These are phyloP conservation scores for Mimumesa dahlbomi DNA, from an alignment of 2,888 invertebrate genomes.

Conservation along the genomic window DNA sequence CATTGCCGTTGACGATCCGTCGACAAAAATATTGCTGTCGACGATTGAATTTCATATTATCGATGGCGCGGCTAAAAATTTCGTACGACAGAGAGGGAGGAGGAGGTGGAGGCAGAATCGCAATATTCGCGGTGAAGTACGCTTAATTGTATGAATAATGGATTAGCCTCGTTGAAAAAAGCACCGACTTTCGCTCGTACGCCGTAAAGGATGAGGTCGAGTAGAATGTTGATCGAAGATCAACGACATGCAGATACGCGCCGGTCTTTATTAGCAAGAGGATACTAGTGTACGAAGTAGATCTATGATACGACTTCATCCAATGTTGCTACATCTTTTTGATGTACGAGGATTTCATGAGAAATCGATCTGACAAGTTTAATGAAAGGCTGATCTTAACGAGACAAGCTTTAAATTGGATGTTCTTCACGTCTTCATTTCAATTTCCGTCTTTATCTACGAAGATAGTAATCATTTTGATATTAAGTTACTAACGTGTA, in stretches of 20 bases:
- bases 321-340: conserved; percentile 21
- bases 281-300: conserved; percentile 3
- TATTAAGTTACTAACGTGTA: too few relatives aligned
- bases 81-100: background rate
- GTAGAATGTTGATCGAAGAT: conserved; percentile 3
- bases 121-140: conserved; percentile 5
- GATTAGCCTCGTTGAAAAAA: conserved; percentile 1
- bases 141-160: conserved; percentile 30
- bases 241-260: conserved; percentile 26
- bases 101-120: conserved; percentile 4
- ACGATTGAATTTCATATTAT: background rate
- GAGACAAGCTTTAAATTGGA: conserved; percentile 25
- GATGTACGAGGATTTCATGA: background rate
- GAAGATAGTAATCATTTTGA: too few relatives aligned
- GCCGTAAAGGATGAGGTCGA: background rate
- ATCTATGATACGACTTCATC: conserved; percentile 29
- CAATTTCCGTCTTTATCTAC: too few relatives aligned
- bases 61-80: conserved; percentile 2
- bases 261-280: conserved; percentile 22
- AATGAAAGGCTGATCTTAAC: conserved; percentile 40
- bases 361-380: conserved; percentile 16
- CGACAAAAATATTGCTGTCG: conserved; percentile 4
- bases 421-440: conserved; percentile 26
- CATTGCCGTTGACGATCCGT: too few relatives aligned
- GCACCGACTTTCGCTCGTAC: background rate